phyloP scores from a whole-genome alignment of 2,113 vertebrate genomes.

The Alexandromys fortis region DNA sequence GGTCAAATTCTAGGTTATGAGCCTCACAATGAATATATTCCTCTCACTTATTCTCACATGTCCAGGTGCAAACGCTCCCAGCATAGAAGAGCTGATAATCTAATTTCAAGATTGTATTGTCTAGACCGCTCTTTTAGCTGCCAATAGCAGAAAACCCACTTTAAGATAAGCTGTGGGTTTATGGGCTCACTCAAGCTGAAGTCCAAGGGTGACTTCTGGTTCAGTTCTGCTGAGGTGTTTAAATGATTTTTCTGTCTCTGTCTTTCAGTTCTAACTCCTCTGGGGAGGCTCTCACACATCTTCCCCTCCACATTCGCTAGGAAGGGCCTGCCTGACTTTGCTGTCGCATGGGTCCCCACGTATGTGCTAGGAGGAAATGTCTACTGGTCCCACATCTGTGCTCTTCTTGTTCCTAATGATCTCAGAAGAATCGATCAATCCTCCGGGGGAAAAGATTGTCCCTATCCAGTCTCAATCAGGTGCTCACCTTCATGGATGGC shows the following conservation, averaged over 20 bases:
- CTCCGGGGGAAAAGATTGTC: not conserved
- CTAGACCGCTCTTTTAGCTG: not conserved
- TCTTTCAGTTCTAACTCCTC: not conserved
- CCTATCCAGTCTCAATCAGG: not conserved
- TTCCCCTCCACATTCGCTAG: not conserved
- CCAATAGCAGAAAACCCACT: slow-evolving; percentile 9
- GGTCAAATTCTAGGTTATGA: not conserved
- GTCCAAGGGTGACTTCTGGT: not conserved
- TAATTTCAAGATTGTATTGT: not conserved
- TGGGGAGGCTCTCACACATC: not conserved
- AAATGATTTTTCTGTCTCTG: not conserved
- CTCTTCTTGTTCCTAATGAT: not conserved
- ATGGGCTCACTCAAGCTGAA: not conserved
- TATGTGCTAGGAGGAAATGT: not conserved
- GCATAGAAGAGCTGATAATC: slow-evolving; percentile 1
- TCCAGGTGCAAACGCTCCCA: not conserved
- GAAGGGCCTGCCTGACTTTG: not conserved
- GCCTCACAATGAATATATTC: slow-evolving; percentile 10
- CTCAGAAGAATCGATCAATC: not conserved
- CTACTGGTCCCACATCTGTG: not conserved
- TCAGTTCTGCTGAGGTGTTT: not conserved
- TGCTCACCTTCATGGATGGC: not conserved
- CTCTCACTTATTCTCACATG: not conserved
- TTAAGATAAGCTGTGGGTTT: not conserved
- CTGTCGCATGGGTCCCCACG: not conserved